phyloP scores from a whole-genome alignment of 2,113 vertebrate species.

The Halcyon senegalensis region DNA sequence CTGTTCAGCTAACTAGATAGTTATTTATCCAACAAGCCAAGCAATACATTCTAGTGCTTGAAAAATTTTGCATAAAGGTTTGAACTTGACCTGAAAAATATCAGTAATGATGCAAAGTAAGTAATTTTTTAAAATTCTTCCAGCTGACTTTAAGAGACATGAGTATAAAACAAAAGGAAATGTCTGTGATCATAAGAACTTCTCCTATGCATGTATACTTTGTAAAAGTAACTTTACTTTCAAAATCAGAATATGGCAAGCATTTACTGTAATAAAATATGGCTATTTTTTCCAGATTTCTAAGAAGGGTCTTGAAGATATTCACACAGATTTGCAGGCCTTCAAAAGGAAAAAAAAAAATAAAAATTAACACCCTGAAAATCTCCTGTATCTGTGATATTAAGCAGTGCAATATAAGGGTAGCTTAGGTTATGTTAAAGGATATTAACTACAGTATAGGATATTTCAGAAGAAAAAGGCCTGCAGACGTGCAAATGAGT shows the following conservation, averaged over 20 bases:
- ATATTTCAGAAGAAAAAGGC: not conserved
- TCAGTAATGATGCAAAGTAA: constrained; percentile 33
- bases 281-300: not conserved
- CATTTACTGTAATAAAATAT: constrained; percentile 40
- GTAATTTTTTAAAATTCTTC: constrained; percentile 48
- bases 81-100: constrained; percentile 37
- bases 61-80: constrained; percentile 14
- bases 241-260: constrained; percentile 56
- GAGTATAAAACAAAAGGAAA: constrained; percentile 40
- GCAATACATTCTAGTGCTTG: not conserved
- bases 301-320: constrained; percentile 62
- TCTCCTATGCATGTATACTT: constrained; percentile 30
- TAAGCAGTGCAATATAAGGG: constrained; percentile 4
- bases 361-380: not conserved
- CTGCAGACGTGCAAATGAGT: constrained; percentile 25
- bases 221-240: constrained; percentile 59
- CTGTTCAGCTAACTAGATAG: not conserved
- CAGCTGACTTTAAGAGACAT: constrained; percentile 46
- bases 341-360: constrained; percentile 14
- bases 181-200: constrained; percentile 44
- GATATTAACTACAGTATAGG: not conserved
- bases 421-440: not conserved
- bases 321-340: not conserved
- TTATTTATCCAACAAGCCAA: not conserved
- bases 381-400: not conserved